These are phyloP conservation scores for Chaetops frenatus DNA, from an alignment of 2,113 vertebrate genomes.

Conservation along the genomic window DNA sequence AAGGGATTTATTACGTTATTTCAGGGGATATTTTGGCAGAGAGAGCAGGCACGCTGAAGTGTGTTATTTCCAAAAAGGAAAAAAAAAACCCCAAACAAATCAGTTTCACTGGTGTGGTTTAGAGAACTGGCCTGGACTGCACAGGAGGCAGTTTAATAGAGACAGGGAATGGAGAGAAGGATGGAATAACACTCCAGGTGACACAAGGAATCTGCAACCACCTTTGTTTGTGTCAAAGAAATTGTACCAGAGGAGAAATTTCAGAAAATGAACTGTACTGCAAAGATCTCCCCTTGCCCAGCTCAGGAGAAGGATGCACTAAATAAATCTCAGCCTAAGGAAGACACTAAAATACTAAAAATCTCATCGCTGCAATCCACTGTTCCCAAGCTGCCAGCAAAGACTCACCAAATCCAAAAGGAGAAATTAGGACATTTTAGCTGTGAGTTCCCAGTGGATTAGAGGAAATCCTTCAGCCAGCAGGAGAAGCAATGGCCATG, in stretches of 20 bases:
- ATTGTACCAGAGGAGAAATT: not conserved
- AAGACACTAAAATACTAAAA: not conserved
- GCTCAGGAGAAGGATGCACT: not conserved
- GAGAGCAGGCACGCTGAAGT: not conserved
- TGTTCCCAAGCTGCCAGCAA: not conserved
- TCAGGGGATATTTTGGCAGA: not conserved
- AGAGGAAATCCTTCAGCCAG: constrained; percentile 48
- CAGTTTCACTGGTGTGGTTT: not conserved
- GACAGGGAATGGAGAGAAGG: not conserved
- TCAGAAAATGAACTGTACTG: not conserved
- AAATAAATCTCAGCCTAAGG: not conserved
- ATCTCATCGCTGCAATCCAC: constrained; percentile 25
- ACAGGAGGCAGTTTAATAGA: not conserved
- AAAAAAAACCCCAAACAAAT: not conserved
- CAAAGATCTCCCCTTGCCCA: not conserved
- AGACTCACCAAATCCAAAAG: not conserved
- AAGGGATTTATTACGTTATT: not conserved
- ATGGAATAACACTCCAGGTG: not conserved
- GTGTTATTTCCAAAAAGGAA: not conserved
- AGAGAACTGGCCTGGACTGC: not conserved
- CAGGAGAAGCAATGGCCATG: not conserved
- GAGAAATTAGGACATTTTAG: not conserved
- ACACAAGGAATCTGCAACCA: not conserved
- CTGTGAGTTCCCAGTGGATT: constrained; percentile 20
- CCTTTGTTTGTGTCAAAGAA: not conserved